These are phyloP conservation scores for Pocillopora damicornis DNA, from an alignment of 64 coral and sea anemone genomes.

Conservation along the genomic window DNA sequence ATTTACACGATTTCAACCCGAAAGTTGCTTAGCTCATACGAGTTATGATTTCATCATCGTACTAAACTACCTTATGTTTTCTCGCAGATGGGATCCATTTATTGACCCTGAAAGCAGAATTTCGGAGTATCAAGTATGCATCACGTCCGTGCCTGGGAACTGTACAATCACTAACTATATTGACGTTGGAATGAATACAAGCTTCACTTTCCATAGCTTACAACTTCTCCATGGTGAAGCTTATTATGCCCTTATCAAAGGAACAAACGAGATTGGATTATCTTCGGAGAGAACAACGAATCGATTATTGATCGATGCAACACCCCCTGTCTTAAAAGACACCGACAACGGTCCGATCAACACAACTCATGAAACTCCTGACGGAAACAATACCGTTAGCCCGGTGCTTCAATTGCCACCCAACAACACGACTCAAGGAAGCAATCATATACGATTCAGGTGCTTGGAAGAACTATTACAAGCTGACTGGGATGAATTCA, in stretches of 20 bases:
- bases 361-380: neutral
- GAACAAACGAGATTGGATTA: constrained; percentile 55
- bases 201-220: constrained; percentile 41
- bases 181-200: constrained; percentile 40
- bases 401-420: neutral
- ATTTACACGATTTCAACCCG: too few species aligned
- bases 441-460: constrained; percentile 38
- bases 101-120: constrained; percentile 64
- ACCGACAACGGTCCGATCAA: neutral
- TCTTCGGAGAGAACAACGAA: constrained; percentile 44
- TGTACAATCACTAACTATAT: constrained; percentile 32
- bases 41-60: neutral
- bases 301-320: constrained; percentile 54
- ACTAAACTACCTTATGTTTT: neutral
- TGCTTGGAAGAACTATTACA: constrained; percentile 80
- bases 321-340: constrained; percentile 45
- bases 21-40: neutral
- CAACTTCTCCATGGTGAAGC: constrained; percentile 48
- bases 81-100: constrained; percentile 57
- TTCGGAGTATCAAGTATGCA: constrained; percentile 60
- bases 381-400: constrained; percentile 3
- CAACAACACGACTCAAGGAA: neutral
- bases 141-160: constrained; percentile 24
- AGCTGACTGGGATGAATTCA: constrained; percentile 79
- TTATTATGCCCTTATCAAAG: constrained; percentile 58